Evolutionary conservation across 1,140 invertebrate genomes (phyloP).

Genomic region (Rhagoletis zephyria): DNA sequence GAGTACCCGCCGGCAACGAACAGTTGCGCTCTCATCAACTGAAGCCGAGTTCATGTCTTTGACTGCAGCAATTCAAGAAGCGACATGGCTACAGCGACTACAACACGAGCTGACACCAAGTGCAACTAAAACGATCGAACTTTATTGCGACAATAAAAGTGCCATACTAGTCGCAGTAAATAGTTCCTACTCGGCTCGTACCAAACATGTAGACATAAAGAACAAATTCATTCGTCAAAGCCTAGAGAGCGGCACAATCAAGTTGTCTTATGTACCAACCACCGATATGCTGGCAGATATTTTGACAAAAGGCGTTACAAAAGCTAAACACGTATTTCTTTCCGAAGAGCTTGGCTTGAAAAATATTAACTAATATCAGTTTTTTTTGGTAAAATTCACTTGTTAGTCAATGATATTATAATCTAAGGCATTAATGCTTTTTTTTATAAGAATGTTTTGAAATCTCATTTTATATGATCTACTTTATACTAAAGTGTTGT

Average conservation of each 20-base stretch:
- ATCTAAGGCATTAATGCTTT: too few relatives aligned
- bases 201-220: slow-evolving; percentile 64
- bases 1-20: slow-evolving; percentile 65
- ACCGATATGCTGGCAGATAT: too few relatives aligned
- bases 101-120: background rate
- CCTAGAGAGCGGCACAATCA: background rate
- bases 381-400: too few relatives aligned
- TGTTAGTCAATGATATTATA: too few relatives aligned
- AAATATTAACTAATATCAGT: too few relatives aligned
- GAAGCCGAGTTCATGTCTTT: slow-evolving; percentile 70
- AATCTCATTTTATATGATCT: too few relatives aligned
- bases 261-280: slow-evolving; percentile 37
- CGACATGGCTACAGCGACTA: slow-evolving; percentile 54
- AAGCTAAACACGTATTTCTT: too few relatives aligned
- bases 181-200: slow-evolving; percentile 54
- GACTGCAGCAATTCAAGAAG: slow-evolving; percentile 59
- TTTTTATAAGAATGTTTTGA: too few relatives aligned
- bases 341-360: too few relatives aligned
- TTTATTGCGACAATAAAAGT: slow-evolving; percentile 61
- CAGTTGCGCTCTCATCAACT: slow-evolving; percentile 64
- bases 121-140: too few relatives aligned
- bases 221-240: slow-evolving; percentile 61
- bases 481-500: too few relatives aligned
- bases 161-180: slow-evolving; percentile 61
- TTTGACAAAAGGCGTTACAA: too few relatives aligned